A percentile compares a stretch with the other conserved stretches of the same genome.
Conservation (phyloP, 2,797 vertebrate species). For the Notolepis coatsorum region DNA sequence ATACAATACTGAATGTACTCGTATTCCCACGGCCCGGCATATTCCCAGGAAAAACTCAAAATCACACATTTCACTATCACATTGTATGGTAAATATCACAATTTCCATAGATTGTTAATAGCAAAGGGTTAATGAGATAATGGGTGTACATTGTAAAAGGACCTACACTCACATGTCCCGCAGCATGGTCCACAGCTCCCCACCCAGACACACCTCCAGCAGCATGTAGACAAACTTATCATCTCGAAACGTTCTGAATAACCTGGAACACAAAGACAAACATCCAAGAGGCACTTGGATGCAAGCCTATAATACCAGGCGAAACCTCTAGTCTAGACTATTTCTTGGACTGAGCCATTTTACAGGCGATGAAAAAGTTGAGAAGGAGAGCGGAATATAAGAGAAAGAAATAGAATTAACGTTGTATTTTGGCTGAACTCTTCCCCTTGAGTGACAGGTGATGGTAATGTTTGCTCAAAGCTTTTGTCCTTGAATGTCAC, state of each 20-base stretch:
- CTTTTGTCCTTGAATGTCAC: conserved; percentile 65
- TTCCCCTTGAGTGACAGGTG: conserved; percentile 26
- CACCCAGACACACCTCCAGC: conserved; percentile 85
- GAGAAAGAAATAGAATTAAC: conserved; percentile 2
- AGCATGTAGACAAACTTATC: conserved; percentile 84
- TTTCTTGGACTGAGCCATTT: background rate
- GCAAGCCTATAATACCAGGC: background rate
- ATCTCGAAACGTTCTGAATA: conserved; percentile 84
- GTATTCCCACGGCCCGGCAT: no score
- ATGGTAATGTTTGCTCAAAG: conserved; percentile 39
- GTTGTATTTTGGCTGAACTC: conserved; percentile 28
- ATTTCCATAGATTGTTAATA: background rate
- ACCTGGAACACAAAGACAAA: conserved; percentile 63
- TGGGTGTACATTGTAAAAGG: background rate
- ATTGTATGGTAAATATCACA: background rate
- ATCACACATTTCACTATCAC: no score
- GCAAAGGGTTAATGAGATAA: no score
- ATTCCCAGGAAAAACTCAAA: no score
- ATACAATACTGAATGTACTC: background rate
- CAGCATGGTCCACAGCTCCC: conserved; percentile 85
- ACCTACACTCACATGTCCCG: conserved; percentile 84
- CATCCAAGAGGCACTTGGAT: background rate
- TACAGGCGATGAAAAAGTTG: background rate
- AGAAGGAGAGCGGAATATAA: background rate
- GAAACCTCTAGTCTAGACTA: background rate